Base-by-base conservation (phyloP, 2,888 invertebrate species). In the Steinernema scapterisci region DNA sequence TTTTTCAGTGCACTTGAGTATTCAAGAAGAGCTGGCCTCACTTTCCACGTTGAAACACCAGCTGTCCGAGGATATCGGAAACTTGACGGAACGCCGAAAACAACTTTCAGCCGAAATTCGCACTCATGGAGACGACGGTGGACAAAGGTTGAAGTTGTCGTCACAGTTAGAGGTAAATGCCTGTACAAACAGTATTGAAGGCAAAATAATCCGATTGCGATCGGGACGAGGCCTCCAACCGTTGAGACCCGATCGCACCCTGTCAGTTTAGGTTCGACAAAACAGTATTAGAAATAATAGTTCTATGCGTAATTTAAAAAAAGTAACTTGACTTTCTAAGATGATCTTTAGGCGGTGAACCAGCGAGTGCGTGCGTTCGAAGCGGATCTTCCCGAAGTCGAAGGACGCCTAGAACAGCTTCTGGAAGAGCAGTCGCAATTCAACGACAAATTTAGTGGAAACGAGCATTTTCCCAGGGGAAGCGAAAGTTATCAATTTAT, bases 11-110 rank as follows among this genome's bases (percentile, higher is more conserved):
- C 63, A 63, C 31, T 27, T 63, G 16, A 63, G 63, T 31, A 63
- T 63, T 31, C 63, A 63, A 63, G 63, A 63, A n/a, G 63, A 63
- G 16, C 6, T 63, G 63, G 63, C 63, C n/a, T 63, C 63, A 3
- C 13, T 63, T 31, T 25, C 25, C 16, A 63, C 63, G 38, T n/a
- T 63, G 27, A 63, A 16, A 13, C 31, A 63, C 27, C 63, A 63
- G 19, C 31, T 63, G 19, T 5, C 9, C 1, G 63, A 63, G 27
- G 63, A 63, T 31, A 25, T 25, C 21, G 63, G 27, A 31, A 31
- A 25, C 11, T 31, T 63, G 5, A 25, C 21, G 7, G 27, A 63
- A 31, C 27, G 38, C 16, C 31, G 27, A 31, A 27, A n/a, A 13
- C 27, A 63, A 31, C 63, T 63, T 13, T 16, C 16, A 16, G 27